These are phyloP conservation scores for Gallinago jamesoni DNA, from an alignment of 2,113 vertebrate genomes.

Conservation along the genomic window DNA sequence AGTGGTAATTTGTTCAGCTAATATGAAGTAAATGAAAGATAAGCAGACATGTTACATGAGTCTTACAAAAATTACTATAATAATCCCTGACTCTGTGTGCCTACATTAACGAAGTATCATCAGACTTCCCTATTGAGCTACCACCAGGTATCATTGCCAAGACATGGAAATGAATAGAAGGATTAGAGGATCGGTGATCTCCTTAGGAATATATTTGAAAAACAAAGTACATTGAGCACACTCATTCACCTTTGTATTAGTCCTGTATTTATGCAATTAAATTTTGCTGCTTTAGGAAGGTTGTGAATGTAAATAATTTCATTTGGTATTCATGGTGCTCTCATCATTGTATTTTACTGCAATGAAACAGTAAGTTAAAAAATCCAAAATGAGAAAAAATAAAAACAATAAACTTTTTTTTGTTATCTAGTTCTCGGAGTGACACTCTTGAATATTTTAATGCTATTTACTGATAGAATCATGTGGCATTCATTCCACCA, in stretches of 20 bases:
- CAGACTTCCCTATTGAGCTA: background rate
- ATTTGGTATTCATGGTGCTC: slow-evolving; percentile 12
- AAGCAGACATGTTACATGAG: background rate
- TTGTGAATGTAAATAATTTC: background rate
- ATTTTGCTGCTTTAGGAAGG: background rate
- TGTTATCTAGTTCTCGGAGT: background rate
- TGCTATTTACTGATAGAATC: background rate
- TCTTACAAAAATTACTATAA: slow-evolving; percentile 15
- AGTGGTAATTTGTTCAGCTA: slow-evolving; percentile 39
- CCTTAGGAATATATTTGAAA: background rate
- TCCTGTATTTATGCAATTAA: background rate
- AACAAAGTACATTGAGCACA: background rate
- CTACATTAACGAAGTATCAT: background rate
- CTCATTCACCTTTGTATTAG: background rate
- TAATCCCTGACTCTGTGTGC: background rate
- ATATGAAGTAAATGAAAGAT: slow-evolving; percentile 44
- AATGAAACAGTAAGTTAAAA: background rate
- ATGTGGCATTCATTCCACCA: background rate
- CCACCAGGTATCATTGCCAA: background rate
- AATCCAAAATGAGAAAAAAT: background rate
- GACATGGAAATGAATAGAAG: background rate
- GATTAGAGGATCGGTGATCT: background rate
- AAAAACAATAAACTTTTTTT: background rate
- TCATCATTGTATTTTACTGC: background rate
- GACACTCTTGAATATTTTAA: background rate